These are phyloP conservation scores for Peucedramus taeniatus DNA, from an alignment of 2,113 vertebrate species.

Conservation along the genomic window DNA sequence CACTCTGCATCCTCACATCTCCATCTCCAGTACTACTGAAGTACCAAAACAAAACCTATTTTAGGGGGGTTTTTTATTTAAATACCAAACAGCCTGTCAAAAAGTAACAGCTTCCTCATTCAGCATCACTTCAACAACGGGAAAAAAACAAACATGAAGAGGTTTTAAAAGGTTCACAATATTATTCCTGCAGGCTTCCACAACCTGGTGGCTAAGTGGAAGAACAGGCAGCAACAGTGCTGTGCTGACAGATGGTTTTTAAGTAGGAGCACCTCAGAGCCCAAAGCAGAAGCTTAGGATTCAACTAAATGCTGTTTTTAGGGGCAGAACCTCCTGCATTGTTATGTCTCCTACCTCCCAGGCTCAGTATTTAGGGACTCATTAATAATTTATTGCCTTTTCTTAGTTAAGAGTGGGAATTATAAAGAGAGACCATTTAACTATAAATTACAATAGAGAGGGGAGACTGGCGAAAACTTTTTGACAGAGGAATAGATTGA, in stretches of 20 bases:
- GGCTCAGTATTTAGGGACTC: background rate
- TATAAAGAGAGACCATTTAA: background rate
- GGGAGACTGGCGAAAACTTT: background rate
- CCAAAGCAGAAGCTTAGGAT: background rate
- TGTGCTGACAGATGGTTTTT: background rate
- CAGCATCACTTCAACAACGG: background rate
- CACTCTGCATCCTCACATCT: background rate
- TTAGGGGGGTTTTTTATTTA: background rate
- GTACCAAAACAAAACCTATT: background rate
- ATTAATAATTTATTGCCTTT: background rate
- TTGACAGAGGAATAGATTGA: background rate
- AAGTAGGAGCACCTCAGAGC: background rate
- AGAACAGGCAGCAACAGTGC: background rate
- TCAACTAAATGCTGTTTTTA: background rate
- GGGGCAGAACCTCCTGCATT: background rate
- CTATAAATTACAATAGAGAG: background rate
- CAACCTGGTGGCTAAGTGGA: background rate
- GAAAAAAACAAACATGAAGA: background rate
- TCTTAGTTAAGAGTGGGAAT: background rate
- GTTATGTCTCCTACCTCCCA: background rate
- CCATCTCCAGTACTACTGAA: background rate
- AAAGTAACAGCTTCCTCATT: background rate
- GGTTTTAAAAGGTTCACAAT: background rate
- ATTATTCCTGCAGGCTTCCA: background rate
- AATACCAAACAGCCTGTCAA: background rate